Conservation (phyloP, 2,797 vertebrate species). For the Poeciliopsis paucimaculata region DNA sequence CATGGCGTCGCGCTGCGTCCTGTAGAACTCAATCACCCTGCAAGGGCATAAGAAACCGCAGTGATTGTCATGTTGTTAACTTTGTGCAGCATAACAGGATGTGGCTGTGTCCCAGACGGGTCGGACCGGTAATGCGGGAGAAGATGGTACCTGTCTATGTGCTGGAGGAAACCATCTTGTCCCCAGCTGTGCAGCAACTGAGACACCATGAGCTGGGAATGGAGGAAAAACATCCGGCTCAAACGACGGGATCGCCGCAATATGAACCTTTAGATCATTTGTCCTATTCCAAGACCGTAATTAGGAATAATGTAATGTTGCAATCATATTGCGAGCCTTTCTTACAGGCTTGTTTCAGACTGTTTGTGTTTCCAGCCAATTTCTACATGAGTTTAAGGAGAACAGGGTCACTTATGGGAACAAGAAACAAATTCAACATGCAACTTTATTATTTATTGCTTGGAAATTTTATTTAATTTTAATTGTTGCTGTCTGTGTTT, state of each 20-base stretch:
- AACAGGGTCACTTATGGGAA: not conserved
- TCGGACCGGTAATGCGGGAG: slow-evolving; percentile 8
- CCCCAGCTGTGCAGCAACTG: slow-evolving; percentile 92
- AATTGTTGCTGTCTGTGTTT: too few species aligned
- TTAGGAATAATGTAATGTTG: not conserved
- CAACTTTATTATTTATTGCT: too few species aligned
- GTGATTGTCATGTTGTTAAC: not conserved
- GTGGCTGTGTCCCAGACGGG: not conserved
- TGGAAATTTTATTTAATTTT: too few species aligned
- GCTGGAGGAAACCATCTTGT: slow-evolving; percentile 88
- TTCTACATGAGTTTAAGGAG: not conserved
- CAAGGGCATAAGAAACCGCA: not conserved
- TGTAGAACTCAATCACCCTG: slow-evolving; percentile 85
- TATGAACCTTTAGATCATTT: slow-evolving; percentile 3
- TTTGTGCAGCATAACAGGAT: not conserved
- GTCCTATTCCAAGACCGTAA: not conserved
- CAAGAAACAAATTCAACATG: not conserved
- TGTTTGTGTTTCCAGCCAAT: not conserved
- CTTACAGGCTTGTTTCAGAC: not conserved
- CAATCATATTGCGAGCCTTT: not conserved
- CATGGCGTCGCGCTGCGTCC: slow-evolving; percentile 81
- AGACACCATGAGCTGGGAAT: slow-evolving; percentile 85
- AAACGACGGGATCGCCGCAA: not conserved
- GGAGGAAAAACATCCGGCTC: slow-evolving; percentile 2
- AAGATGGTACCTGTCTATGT: slow-evolving; percentile 83